phyloP scores from a whole-genome alignment of 2,797 vertebrate species.

The Anguilla megastoma region DNA sequence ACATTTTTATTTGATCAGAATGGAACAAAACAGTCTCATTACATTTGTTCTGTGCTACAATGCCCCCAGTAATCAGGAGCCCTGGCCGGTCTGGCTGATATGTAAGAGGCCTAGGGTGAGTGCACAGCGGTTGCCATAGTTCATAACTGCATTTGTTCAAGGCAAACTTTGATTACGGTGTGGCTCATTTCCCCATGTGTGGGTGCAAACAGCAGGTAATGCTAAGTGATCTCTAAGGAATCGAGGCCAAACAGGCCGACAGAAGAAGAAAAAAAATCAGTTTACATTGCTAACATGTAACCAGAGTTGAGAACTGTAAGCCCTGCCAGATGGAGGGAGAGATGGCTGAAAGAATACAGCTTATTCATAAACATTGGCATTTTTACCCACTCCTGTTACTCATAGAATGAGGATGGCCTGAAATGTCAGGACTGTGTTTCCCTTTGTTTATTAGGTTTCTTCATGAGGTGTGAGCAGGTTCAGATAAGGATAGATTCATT shows the following conservation, averaged over 20 bases:
- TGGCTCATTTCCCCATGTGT: neutral
- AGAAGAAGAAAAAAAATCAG: neutral
- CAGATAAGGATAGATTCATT: neutral
- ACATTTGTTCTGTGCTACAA: neutral
- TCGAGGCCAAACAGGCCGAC: neutral
- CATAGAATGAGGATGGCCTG: conserved; percentile 17
- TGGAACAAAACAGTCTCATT: neutral
- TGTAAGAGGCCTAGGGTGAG: neutral
- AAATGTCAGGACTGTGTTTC: conserved; percentile 26
- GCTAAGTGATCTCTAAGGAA: neutral
- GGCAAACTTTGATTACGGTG: neutral
- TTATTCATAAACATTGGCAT: conserved; percentile 35
- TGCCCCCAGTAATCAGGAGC: neutral
- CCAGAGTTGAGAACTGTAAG: conserved; percentile 26
- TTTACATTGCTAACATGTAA: neutral
- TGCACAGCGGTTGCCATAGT: neutral
- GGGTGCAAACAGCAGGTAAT: conserved; percentile 4
- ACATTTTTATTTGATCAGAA: neutral
- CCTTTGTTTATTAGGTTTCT: neutral
- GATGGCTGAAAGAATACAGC: conserved; percentile 22
- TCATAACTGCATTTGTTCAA: neutral
- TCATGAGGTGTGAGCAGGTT: neutral
- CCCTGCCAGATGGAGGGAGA: conserved; percentile 29
- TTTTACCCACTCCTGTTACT: conserved; percentile 12
- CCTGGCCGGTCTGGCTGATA: neutral